Conservation (phyloP, 2,113 vertebrate genomes). For the Formicarius rufipectus region DNA sequence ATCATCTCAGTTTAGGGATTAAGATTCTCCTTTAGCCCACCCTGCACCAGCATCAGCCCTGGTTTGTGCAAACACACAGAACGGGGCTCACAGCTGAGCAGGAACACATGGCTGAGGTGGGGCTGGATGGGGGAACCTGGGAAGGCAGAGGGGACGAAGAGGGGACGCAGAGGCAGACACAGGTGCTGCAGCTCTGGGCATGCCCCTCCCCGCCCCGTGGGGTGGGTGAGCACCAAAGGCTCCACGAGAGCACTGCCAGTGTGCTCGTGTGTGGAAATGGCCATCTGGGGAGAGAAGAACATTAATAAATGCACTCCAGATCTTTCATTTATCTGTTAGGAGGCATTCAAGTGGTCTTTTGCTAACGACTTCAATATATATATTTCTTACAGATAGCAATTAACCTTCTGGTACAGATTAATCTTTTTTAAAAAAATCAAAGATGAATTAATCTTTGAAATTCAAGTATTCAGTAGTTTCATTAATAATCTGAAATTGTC, state of each 20-base stretch:
- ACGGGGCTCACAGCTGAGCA: fast-evolving
- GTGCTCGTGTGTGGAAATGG: not conserved
- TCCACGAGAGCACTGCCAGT: not conserved
- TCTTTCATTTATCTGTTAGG: slow-evolving; percentile 23
- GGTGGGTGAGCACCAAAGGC: not conserved
- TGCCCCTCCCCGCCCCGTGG: no score
- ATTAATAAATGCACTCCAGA: not conserved
- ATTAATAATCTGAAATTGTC: slow-evolving; percentile 60
- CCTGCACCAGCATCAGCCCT: not conserved
- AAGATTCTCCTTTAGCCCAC: fast-evolving
- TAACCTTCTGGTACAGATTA: slow-evolving; percentile 59
- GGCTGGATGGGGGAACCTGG: not conserved
- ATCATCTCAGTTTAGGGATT: fast-evolving
- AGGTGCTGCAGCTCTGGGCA: fast-evolving
- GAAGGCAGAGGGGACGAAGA: not conserved
- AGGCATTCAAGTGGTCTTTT: slow-evolving; percentile 42
- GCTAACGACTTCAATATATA: slow-evolving; percentile 21
- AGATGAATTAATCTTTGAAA: slow-evolving; percentile 57
- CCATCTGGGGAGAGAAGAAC: not conserved
- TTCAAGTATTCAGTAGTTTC: not conserved
- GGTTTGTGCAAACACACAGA: not conserved
- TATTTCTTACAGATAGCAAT: slow-evolving; percentile 49
- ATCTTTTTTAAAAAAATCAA: slow-evolving; percentile 45
- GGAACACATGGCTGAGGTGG: not conserved
- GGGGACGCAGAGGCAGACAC: fast-evolving